Base-by-base conservation (phyloP, 2,113 vertebrate species). In the Piprites chloris region DNA sequence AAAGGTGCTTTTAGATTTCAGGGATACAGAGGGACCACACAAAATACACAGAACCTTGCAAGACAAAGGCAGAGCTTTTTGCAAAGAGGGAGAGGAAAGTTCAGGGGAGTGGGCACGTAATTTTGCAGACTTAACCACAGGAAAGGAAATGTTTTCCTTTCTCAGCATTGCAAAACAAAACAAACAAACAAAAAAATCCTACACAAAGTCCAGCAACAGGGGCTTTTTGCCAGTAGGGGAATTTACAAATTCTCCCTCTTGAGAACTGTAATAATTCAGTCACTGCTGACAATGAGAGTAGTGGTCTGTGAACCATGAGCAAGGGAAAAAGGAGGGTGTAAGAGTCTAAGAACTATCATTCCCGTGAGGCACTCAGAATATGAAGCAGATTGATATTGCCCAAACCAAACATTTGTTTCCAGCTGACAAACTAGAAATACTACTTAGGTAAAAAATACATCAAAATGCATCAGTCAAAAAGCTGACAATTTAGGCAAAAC, bases 111-210 rank as follows among this genome's bases (percentile, higher is more conserved):
- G 0, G 77, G 27, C 56, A 76, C 79, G 27, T 77, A 74, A 42
- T 85, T 94, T 71, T 94, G 65, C 52, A 82, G 61, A 69, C 7
- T 86, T 80, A 82, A 80, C 75, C 69, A 37, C 50, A 87, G 83
- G 58, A 93, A 95, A 90, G 22, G 47, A 95, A 94, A 79, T n/a
- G 9, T 74, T 96, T 85, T 77, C 46, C 32, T 74, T 94, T 89
- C 42, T 72, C 67, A 84, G 24, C 14, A 52, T 7, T 73, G 55
- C 21, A 73, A 83, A 39, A 85, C 20, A 46, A 49, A 49, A 49
- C 20, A 46, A 49, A 49, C 24, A 49, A 47, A 47, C 63, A 83
- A 84, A 84, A 50, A 84, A 55, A 21, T 74, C 71, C 78, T 80
- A 35, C 30, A 23, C 39, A 44, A 85, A 88, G 11, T 24, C 42